Percentiles rank a stretch among this genome's conserved stretches.
phyloP scores from a whole-genome alignment of 1,140 invertebrate genomes.

The Bathynomus jamesi region DNA sequence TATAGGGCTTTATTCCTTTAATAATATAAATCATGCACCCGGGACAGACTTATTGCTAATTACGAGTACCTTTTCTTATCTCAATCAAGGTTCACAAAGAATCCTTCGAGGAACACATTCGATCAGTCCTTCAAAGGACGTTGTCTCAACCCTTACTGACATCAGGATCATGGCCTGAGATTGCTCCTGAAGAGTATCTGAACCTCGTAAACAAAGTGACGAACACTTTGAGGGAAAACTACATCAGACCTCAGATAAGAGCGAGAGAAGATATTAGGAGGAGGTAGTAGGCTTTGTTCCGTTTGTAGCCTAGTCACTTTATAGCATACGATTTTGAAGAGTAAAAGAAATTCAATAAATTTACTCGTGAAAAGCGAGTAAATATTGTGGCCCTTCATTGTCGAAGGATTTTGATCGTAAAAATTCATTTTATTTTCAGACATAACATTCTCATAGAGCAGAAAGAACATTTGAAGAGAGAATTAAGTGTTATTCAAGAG shows the following conservation, averaged over 20 bases:
- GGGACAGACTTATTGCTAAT: too few species aligned
- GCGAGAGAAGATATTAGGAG: conserved; percentile 58
- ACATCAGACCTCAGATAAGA: conserved; percentile 61
- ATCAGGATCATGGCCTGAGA: conserved; percentile 52
- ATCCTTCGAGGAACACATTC: conserved; percentile 63
- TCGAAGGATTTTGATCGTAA: not conserved
- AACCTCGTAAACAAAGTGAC: conserved; percentile 62
- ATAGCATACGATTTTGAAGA: too few species aligned
- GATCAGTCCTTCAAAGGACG: conserved; percentile 59
- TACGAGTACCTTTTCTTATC: too few species aligned
- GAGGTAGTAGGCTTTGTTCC: too few species aligned
- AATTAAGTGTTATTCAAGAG: conserved; percentile 52
- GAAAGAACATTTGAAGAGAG: conserved; percentile 56
- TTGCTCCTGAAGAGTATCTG: conserved; percentile 54
- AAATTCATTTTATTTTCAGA: conserved; percentile 43
- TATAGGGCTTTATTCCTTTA: too few species aligned
- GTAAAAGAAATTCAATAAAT: too few species aligned
- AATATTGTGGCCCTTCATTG: too few species aligned
- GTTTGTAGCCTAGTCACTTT: too few species aligned
- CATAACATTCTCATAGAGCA: conserved; percentile 53
- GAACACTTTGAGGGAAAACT: conserved; percentile 61
- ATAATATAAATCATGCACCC: too few species aligned
- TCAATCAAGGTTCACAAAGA: conserved; percentile 49
- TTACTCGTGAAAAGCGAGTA: too few species aligned
- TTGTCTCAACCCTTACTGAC: conserved; percentile 69